Evolutionary conservation across 2,888 invertebrate genomes (phyloP).

Genomic region (Phymatocera aterrima): DNA sequence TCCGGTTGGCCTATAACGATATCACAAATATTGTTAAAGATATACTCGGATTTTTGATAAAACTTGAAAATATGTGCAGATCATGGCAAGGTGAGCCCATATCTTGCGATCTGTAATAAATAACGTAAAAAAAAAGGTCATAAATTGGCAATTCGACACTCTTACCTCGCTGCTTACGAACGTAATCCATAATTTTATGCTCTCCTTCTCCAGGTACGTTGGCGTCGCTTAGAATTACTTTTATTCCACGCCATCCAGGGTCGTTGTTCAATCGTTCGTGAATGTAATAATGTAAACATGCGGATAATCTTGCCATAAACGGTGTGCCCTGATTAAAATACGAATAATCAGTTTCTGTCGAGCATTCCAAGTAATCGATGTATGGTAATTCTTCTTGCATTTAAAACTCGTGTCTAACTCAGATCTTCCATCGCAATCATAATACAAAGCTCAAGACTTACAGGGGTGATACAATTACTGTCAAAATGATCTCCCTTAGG

Average conservation of each 20-base stretch:
- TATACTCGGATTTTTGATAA: background rate
- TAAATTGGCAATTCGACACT: slow-evolving; percentile 40
- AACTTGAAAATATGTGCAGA: no score
- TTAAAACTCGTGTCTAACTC: background rate
- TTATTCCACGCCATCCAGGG: slow-evolving; percentile 95
- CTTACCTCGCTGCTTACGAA: slow-evolving; percentile 92
- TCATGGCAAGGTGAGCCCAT: background rate
- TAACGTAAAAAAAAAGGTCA: background rate
- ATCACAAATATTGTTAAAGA: slow-evolving; percentile 39
- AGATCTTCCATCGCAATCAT: background rate
- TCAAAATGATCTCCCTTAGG: slow-evolving; percentile 96
- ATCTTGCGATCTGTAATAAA: background rate
- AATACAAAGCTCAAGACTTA: slow-evolving; percentile 63
- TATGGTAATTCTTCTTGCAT: background rate
- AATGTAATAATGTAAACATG: slow-evolving; percentile 91
- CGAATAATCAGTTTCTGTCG: slow-evolving; percentile 27
- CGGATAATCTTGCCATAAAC: slow-evolving; percentile 94
- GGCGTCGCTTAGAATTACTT: slow-evolving; percentile 98
- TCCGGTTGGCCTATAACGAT: slow-evolving; percentile 85
- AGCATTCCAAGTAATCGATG: no score
- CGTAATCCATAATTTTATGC: slow-evolving; percentile 99
- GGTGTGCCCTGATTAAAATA: slow-evolving; percentile 86
- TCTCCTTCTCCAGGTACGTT: slow-evolving; percentile 99
- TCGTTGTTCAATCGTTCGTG: slow-evolving; percentile 94
- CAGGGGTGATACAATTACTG: slow-evolving; percentile 99